Evolutionary conservation across 2,888 invertebrate genomes (phyloP).

Genomic region (Orchesella flavescens): DNA sequence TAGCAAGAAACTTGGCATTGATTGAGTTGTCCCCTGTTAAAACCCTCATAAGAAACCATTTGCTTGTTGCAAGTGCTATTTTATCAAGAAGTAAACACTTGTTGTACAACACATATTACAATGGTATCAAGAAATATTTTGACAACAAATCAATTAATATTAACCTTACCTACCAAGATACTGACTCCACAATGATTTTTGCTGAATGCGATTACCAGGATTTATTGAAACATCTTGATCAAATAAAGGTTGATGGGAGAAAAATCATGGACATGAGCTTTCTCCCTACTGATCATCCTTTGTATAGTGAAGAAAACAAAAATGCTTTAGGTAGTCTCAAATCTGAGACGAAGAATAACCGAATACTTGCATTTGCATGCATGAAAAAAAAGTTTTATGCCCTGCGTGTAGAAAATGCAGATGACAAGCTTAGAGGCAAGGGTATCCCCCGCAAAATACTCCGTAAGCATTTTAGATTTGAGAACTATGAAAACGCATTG

Average conservation of each 20-base stretch:
- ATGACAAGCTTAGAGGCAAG: not conserved
- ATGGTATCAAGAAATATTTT: not conserved
- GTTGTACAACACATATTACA: conserved; percentile 2
- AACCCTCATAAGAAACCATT: not conserved
- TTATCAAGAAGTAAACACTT: not conserved
- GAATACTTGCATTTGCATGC: not conserved
- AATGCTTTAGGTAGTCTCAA: not conserved
- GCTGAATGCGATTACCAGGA: not conserved
- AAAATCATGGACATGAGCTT: not conserved
- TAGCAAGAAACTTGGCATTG: not conserved
- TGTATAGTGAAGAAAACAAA: not conserved
- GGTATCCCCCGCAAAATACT: conserved; percentile 1
- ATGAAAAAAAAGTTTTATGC: conserved; percentile 19
- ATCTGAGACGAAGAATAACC: not conserved
- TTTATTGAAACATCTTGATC: not conserved
- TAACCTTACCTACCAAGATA: not conserved
- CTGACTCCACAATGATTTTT: not conserved
- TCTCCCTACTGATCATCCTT: not conserved
- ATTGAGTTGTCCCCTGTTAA: not conserved
- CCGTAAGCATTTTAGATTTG: conserved; percentile 5
- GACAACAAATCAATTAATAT: not conserved
- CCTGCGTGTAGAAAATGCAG: not conserved
- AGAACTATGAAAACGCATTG: not conserved
- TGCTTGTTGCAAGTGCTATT: not conserved
- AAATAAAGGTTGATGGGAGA: not conserved